phyloP scores from a whole-genome alignment of 1,140 invertebrate species.

The Brachystomella parvula region DNA sequence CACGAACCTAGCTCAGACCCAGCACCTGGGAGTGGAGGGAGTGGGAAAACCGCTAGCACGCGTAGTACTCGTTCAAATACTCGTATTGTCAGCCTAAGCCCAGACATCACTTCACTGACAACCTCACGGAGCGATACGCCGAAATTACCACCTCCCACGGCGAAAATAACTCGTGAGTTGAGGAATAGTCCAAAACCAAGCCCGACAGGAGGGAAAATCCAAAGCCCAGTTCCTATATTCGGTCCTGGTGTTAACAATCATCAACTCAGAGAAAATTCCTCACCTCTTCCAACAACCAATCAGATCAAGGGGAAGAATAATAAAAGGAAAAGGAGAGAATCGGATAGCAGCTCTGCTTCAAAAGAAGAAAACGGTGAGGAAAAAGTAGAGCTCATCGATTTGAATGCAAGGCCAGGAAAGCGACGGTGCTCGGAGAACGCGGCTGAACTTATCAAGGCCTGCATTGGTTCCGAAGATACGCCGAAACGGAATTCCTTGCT shows the following conservation, averaged over 20 bases:
- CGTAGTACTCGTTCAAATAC: constrained; percentile 35
- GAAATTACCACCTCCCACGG: constrained; percentile 28
- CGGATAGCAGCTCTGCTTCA: constrained; percentile 55
- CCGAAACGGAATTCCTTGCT: constrained; percentile 37
- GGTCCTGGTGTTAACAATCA: constrained; percentile 5
- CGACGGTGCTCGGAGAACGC: constrained; percentile 60
- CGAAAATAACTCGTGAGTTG: constrained; percentile 16
- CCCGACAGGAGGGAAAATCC: constrained; percentile 35
- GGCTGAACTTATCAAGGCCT: constrained; percentile 58
- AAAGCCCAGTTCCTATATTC: constrained; percentile 22
- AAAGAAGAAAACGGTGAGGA: constrained; percentile 38
- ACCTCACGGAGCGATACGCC: constrained; percentile 30
- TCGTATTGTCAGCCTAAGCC: constrained; percentile 31
- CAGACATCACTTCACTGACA: constrained; percentile 33
- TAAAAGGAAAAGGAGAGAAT: constrained; percentile 66
- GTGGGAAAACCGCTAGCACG: constrained; percentile 1
- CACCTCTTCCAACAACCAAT: constrained; percentile 21
- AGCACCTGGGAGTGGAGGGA: neutral
- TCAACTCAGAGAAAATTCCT: constrained; percentile 18
- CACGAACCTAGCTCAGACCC: constrained; percentile 40
- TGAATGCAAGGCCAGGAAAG: constrained; percentile 50
- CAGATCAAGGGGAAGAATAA: constrained; percentile 44
- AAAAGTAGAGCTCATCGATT: constrained; percentile 36
- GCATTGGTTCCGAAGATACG: constrained; percentile 55
- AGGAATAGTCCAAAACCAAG: constrained; percentile 36